These are phyloP conservation scores for Allophyes oxyacanthae DNA, from an alignment of 2,888 invertebrate genomes.

Conservation along the genomic window DNA sequence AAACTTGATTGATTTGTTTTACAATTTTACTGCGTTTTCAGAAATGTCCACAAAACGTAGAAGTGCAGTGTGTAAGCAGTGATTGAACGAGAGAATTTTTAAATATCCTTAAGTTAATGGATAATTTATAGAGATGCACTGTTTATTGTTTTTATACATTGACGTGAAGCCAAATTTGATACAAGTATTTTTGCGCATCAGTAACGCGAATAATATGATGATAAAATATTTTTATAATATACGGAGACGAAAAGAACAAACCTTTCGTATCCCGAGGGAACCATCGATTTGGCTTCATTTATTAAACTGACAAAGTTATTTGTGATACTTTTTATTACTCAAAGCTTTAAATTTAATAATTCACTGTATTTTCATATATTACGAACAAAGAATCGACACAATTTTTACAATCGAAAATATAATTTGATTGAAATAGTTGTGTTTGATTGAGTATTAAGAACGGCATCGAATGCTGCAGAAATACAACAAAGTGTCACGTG, in stretches of 20 bases:
- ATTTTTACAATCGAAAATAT: conserved; percentile 53
- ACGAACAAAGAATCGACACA: conserved; percentile 54
- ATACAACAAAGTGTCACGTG: conserved; percentile 70
- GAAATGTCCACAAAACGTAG: conserved; percentile 71
- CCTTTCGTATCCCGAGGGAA: conserved; percentile 23
- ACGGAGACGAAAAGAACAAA: conserved; percentile 36
- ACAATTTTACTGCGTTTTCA: conserved; percentile 68
- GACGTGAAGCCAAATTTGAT: conserved; percentile 55
- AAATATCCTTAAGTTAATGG: conserved; percentile 41
- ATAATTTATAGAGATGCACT: conserved; percentile 41
- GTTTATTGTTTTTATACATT: conserved; percentile 50
- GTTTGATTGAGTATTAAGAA: conserved; percentile 45
- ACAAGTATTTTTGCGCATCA: conserved; percentile 34
- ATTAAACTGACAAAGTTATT: conserved; percentile 69
- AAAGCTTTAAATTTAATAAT: conserved; percentile 72
- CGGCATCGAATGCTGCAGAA: conserved; percentile 61
- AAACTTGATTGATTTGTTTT: conserved; percentile 47
- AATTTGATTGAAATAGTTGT: conserved; percentile 47
- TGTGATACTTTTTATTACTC: conserved; percentile 76
- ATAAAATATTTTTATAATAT: conserved; percentile 48
- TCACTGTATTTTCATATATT: conserved; percentile 63
- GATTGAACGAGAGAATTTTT: conserved; percentile 51
- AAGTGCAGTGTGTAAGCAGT: conserved; percentile 66
- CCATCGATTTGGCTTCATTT: conserved; percentile 63
- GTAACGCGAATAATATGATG: conserved; percentile 19